A percentile compares a stretch with the other conserved stretches of the same genome.
phyloP scores from a whole-genome alignment of 2,113 vertebrate species.

The Chloroceryle aenea region DNA sequence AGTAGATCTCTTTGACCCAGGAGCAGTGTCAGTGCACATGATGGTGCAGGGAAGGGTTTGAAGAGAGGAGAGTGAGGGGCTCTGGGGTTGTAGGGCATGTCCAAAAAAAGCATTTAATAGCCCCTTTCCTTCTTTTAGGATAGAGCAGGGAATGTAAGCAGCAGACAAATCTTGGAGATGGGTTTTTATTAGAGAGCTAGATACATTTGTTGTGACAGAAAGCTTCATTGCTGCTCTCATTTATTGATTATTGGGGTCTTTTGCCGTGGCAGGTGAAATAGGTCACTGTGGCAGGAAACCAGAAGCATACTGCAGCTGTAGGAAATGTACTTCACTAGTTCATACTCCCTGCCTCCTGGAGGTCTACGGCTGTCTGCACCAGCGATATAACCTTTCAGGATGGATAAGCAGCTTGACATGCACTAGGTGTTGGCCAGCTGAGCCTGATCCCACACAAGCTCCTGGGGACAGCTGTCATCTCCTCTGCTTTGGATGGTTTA shows the following conservation, averaged over 20 bases:
- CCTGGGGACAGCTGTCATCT: background rate
- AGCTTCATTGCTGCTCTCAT: background rate
- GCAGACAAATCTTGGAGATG: background rate
- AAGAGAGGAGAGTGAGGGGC: background rate
- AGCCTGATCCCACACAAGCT: background rate
- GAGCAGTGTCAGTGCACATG: background rate
- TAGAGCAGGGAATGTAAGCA: background rate
- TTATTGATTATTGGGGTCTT: background rate
- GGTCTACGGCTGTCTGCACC: background rate
- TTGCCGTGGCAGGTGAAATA: background rate
- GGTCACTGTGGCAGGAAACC: background rate
- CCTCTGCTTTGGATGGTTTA: background rate
- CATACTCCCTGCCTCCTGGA: background rate
- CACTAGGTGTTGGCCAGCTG: background rate
- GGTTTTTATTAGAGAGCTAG: background rate
- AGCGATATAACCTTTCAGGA: background rate
- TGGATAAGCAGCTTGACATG: background rate
- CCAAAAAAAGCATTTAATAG: background rate
- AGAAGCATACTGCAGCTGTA: background rate
- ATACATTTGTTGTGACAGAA: background rate
- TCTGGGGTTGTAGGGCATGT: background rate
- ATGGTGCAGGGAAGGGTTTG: background rate
- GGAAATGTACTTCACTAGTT: background rate
- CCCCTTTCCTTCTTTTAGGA: background rate
- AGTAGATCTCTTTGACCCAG: background rate